phyloP scores from a whole-genome alignment of 2,797 vertebrate genomes.

The Glyptemys insculpta region DNA sequence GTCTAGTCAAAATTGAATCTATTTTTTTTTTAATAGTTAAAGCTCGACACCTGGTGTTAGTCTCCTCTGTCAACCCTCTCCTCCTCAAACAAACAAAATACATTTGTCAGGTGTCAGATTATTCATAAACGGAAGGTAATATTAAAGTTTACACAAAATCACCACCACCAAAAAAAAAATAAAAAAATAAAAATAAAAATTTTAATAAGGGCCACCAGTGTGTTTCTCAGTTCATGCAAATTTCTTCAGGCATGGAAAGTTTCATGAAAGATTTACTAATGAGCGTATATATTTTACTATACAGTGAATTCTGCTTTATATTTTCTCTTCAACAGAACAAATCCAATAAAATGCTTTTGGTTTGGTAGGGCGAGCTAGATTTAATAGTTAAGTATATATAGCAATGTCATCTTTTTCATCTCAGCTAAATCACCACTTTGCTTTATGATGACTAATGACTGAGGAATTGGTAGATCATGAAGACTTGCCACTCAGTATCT shows the following conservation, averaged over 20 bases:
- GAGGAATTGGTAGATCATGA: background rate
- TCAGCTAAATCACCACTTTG: background rate
- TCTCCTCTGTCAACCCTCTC: no score
- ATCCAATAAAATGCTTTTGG: background rate
- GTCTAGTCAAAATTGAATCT: background rate
- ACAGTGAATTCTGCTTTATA: background rate
- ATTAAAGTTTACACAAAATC: background rate
- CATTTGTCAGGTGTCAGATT: no score
- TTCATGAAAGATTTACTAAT: background rate
- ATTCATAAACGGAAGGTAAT: no score
- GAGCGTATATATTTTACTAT: background rate
- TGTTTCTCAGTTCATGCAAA: background rate
- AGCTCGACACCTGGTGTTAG: no score
- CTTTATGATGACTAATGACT: background rate
- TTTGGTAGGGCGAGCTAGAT: no score
- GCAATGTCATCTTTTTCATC: background rate
- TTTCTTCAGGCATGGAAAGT: background rate
- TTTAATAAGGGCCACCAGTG: background rate
- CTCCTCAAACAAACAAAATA: no score
- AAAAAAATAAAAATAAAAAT: no score
- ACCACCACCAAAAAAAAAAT: background rate
- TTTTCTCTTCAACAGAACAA: background rate
- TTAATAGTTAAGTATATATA: background rate
- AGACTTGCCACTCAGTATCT: background rate
- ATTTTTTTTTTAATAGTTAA: background rate